phyloP scores from a whole-genome alignment of 2,888 invertebrate species.

The Drosophila neonasuta region DNA sequence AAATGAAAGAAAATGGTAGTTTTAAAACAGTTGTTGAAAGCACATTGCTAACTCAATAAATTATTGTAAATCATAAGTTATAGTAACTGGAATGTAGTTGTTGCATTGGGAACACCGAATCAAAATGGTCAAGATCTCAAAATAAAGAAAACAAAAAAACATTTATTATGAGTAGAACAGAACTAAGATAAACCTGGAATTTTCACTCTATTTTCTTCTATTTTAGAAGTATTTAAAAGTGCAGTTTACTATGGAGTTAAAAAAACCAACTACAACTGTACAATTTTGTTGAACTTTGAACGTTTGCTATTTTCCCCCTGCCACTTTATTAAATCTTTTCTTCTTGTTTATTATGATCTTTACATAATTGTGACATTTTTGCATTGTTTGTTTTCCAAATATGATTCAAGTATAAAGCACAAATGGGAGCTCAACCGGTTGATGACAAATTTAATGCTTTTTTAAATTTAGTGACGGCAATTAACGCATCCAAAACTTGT shows the following conservation, averaged over 20 bases:
- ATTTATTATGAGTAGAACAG: constrained; percentile 10
- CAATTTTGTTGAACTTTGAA: too few relatives aligned
- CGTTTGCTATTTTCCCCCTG: too few relatives aligned
- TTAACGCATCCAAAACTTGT: constrained; percentile 32
- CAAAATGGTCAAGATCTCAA: constrained; percentile 43
- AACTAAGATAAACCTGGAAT: constrained; percentile 9
- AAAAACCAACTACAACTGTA: too few relatives aligned
- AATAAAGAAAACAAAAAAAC: constrained; percentile 10
- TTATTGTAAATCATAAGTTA: constrained; percentile 44
- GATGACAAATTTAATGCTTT: constrained; percentile 1
- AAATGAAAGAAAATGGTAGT: constrained; percentile 35
- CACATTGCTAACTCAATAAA: constrained; percentile 39
- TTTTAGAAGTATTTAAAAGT: background rate
- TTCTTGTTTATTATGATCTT: background rate
- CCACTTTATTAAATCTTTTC: too few relatives aligned
- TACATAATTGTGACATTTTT: background rate
- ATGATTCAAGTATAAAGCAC: too few relatives aligned
- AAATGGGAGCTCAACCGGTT: constrained; percentile 17
- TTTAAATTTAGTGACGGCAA: constrained; percentile 11
- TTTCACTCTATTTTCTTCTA: background rate
- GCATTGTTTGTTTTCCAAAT: background rate
- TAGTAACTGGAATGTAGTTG: constrained; percentile 58
- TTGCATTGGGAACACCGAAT: constrained; percentile 42
- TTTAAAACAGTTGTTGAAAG: constrained; percentile 59
- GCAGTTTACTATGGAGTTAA: too few relatives aligned